phyloP scores from a whole-genome alignment of 2,888 invertebrate species.

The Papilio protenor region DNA sequence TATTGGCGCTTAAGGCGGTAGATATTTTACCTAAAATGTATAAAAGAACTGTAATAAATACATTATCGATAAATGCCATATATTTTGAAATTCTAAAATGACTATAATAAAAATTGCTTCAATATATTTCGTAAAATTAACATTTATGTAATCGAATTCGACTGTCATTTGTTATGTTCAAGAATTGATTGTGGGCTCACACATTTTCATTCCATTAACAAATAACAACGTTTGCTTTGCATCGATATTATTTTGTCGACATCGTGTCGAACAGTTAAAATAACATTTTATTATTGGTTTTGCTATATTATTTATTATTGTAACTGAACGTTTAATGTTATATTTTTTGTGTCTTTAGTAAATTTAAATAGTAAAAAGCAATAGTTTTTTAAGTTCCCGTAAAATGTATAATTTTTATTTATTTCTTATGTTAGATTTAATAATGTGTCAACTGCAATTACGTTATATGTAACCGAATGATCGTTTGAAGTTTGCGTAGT shows the following conservation, averaged over 20 bases:
- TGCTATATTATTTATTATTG: not conserved
- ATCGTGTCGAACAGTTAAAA: not conserved
- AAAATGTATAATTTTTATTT: not conserved
- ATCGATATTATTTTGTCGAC: not conserved
- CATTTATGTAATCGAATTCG: not conserved
- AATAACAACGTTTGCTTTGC: not conserved
- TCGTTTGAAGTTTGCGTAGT: not conserved
- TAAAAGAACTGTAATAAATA: too few relatives aligned
- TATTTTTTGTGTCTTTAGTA: not conserved
- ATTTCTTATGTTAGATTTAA: not conserved
- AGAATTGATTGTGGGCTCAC: not conserved
- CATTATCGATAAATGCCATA: not conserved
- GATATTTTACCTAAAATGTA: too few relatives aligned
- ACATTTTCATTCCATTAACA: constrained; percentile 10
- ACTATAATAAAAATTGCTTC: not conserved
- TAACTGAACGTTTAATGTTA: not conserved
- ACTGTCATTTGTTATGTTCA: not conserved
- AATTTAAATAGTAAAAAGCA: not conserved
- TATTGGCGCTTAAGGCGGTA: too few relatives aligned
- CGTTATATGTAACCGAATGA: not conserved
- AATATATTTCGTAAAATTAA: not conserved
- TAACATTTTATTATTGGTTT: constrained; percentile 4
- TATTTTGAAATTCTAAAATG: not conserved
- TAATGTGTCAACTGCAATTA: not conserved
- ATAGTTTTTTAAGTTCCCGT: not conserved